These are phyloP conservation scores for Papilio polytes DNA, from an alignment of 1,140 invertebrate genomes.

Conservation along the genomic window DNA sequence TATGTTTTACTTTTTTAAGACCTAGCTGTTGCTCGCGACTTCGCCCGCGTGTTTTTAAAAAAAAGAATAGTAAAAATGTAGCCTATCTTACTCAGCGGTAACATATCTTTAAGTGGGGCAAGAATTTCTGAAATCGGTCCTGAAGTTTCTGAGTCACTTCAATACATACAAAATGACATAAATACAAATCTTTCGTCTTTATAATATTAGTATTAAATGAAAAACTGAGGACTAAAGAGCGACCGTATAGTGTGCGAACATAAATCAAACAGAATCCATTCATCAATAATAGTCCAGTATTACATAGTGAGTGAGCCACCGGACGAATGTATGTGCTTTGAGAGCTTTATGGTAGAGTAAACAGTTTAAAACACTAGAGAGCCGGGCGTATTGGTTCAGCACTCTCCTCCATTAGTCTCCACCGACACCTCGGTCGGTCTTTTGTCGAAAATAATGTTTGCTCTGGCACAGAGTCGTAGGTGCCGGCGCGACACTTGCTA, in stretches of 20 bases:
- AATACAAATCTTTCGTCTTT: too few species aligned
- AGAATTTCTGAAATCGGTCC: too few species aligned
- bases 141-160: too few species aligned
- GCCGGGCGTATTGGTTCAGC: slow-evolving; percentile 73
- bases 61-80: too few species aligned
- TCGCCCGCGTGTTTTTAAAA: too few species aligned
- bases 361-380: slow-evolving; percentile 81
- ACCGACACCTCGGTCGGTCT: slow-evolving; percentile 73
- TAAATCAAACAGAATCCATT: slow-evolving; percentile 16
- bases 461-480: slow-evolving; percentile 60
- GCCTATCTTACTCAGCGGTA: too few species aligned
- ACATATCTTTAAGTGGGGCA: too few species aligned
- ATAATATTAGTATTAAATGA: too few species aligned
- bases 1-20: too few species aligned
- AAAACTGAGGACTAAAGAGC: too few species aligned
- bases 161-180: too few species aligned
- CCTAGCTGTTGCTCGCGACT: too few species aligned
- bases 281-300: background rate
- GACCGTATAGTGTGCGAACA: background rate
- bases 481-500: slow-evolving; percentile 72
- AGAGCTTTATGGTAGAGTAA: slow-evolving; percentile 80
- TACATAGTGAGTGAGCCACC: slow-evolving; percentile 48
- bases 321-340: slow-evolving; percentile 56
- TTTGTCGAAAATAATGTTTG: slow-evolving; percentile 79
- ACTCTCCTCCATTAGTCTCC: slow-evolving; percentile 79